These are phyloP conservation scores for Daphoenositta chrysoptera DNA, from an alignment of 2,113 vertebrate genomes.

Conservation along the genomic window DNA sequence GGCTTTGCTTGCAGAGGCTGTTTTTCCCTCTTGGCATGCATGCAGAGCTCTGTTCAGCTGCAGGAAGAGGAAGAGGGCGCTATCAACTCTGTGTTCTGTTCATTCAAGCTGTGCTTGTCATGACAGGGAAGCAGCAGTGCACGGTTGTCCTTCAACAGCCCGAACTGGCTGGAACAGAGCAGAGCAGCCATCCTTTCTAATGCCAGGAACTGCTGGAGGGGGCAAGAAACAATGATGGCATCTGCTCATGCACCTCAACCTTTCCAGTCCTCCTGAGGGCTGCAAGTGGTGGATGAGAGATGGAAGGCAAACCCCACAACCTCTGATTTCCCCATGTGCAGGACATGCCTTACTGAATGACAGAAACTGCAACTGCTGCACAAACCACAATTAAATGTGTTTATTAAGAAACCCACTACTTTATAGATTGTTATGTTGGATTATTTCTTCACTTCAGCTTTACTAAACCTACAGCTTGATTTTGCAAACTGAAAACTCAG, in stretches of 20 bases:
- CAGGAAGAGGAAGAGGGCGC: not conserved
- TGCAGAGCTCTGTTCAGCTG: not conserved
- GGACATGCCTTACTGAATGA: not conserved
- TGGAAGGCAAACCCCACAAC: not conserved
- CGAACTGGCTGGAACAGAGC: accelerated
- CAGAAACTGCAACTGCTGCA: not conserved
- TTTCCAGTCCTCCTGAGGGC: not conserved
- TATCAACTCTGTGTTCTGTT: not conserved
- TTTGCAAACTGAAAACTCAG: not conserved
- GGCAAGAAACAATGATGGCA: not conserved
- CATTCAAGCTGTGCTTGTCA: not conserved
- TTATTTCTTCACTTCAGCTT: not conserved
- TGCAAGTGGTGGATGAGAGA: not conserved
- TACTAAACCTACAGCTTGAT: not conserved
- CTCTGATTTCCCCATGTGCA: accelerated
- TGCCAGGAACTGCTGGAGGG: not conserved
- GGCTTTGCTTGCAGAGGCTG: not conserved
- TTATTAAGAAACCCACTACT: not conserved
- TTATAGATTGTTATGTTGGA: not conserved
- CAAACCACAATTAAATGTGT: not conserved
- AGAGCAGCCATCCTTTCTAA: not conserved
- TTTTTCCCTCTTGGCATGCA: not conserved
- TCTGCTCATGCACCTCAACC: not conserved
- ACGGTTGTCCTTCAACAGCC: not conserved
- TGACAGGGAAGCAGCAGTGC: not conserved